phyloP scores from a whole-genome alignment of 2,113 vertebrate species.

The Pogona vitticeps region DNA sequence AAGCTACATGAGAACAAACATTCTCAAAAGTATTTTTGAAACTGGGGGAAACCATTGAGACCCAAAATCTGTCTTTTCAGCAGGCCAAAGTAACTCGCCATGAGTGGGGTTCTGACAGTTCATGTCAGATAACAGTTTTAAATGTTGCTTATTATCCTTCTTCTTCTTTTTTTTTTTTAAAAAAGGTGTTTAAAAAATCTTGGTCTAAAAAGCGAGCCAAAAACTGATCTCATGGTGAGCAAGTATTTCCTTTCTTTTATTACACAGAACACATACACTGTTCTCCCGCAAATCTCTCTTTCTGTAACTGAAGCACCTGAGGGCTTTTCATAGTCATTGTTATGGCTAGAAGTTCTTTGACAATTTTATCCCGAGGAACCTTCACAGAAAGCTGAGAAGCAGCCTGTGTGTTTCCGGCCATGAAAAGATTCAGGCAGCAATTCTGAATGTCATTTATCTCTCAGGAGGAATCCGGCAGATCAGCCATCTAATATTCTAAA shows the following conservation, averaged over 20 bases:
- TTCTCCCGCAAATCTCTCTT: neutral
- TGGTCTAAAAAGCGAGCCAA: neutral
- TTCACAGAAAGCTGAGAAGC: neutral
- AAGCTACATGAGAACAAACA: neutral
- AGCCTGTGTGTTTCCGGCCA: neutral
- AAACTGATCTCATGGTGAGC: neutral
- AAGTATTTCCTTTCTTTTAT: neutral
- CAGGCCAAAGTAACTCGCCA: neutral
- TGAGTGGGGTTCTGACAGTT: neutral
- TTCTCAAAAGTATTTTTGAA: neutral
- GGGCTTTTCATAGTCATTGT: neutral
- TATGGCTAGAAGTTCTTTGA: neutral
- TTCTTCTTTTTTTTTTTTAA: neutral
- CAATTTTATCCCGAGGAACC: neutral
- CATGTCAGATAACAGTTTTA: constrained; percentile 19
- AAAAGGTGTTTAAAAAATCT: neutral
- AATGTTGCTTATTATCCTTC: neutral
- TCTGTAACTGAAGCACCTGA: neutral
- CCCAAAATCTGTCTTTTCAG: neutral
- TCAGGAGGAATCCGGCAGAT: neutral
- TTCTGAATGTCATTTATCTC: neutral
- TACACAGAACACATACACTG: neutral
- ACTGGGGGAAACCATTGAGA: neutral
- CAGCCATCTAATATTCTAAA: neutral
- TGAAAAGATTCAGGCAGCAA: neutral